Base-by-base conservation (phyloP, 2,888 invertebrate genomes). In the Pandemis heparana region DNA sequence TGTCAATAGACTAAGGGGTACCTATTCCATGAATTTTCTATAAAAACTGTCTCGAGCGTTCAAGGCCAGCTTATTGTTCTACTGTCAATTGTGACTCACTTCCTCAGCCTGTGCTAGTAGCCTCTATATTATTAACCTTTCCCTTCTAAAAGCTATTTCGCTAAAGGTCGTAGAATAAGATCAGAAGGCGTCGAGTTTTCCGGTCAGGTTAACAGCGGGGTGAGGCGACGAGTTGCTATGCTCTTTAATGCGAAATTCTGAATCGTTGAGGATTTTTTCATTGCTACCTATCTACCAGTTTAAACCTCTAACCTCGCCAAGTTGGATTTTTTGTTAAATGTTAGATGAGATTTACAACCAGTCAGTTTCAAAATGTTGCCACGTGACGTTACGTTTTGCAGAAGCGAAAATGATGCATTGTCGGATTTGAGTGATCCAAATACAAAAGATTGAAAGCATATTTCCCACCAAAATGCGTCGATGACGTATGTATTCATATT, bases 11-110 rank as follows among this genome's bases (percentile, higher is more conserved):
- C 39, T 48, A 39, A 7, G 48, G 12, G 46, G 9, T 62, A 39
- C 46, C 16, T 14, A 32, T 74, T 69, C 74, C 56, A 43, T 64
- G 73, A 60, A 69, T 70, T 71, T 71, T 60, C 60, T 38, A 61
- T 38, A 70, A 74, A 69, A 51, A 74, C 23, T 64, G 60, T 43
- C 69, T 80, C 78, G 79, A 81, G 82, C 83, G 80, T 82, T 80
- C 87, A 89, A 89, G 87, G 85, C 77, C 79, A 68, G 70, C 48
- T 71, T 77, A 85, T 87, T 86, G 86, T 87, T 84, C 81, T 80
- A 80, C 77, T 78, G 71, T 71, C 80, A 80, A 82, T 84, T 82
- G 78, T 83, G 77, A 82, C 74, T 76, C 80, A 80, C 84, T 87
- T 85, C 83, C 82, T 81, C n/a, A 60, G 70, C 60, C 23, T 46